phyloP scores from a whole-genome alignment of 2,888 invertebrate genomes.

The Agrypnus murinus region DNA sequence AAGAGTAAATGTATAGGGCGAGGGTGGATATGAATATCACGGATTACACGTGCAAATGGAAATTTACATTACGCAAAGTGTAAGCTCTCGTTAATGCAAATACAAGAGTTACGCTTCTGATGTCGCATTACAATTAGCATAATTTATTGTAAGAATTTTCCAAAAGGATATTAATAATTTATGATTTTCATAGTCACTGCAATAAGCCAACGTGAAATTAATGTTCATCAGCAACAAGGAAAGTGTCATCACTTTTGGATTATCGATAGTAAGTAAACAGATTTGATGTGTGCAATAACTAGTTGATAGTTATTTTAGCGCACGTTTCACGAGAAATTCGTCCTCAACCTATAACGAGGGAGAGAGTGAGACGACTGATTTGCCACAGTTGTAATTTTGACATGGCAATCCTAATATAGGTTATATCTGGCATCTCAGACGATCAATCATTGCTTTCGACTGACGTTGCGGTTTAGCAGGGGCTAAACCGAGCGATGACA shows the following conservation, averaged over 20 bases:
- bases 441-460: slow-evolving; percentile 57
- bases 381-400: slow-evolving; percentile 50
- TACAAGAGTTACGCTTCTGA: slow-evolving; percentile 30
- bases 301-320: slow-evolving; percentile 43
- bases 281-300: slow-evolving; percentile 44
- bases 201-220: slow-evolving; percentile 26
- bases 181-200: slow-evolving; percentile 5
- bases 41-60: slow-evolving; percentile 45
- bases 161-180: slow-evolving; percentile 22
- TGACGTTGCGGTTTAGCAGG: slow-evolving; percentile 57
- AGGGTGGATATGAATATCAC: slow-evolving; percentile 38
- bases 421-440: slow-evolving; percentile 52
- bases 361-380: slow-evolving; percentile 45
- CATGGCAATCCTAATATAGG: slow-evolving; percentile 54
- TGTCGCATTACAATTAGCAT: slow-evolving; percentile 33
- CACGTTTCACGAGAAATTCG: slow-evolving; percentile 12
- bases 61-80: slow-evolving; percentile 39
- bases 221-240: slow-evolving; percentile 21
- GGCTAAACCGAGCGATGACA: slow-evolving; percentile 58
- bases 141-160: slow-evolving; percentile 29
- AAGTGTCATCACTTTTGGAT: slow-evolving; percentile 34
- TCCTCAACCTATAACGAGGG: slow-evolving; percentile 10
- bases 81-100: slow-evolving; percentile 40
- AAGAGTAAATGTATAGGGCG: slow-evolving; percentile 35
- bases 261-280: slow-evolving; percentile 43